These are phyloP conservation scores for Melanocharis versteri DNA, from an alignment of 2,113 vertebrate genomes.

Conservation along the genomic window DNA sequence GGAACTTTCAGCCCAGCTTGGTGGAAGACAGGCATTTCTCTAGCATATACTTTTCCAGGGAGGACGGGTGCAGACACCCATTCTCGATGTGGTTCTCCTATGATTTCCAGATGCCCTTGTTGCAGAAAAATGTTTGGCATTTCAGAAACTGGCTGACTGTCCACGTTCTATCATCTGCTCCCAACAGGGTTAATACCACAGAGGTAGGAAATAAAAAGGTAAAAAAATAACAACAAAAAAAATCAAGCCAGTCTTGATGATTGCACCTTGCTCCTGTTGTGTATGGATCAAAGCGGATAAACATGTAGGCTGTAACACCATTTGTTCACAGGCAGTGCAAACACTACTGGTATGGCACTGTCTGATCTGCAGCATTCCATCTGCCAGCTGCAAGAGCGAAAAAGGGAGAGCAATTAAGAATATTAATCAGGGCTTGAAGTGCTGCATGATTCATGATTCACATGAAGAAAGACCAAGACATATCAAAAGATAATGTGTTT, in stretches of 20 bases:
- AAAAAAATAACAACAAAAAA: background rate
- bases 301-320: background rate
- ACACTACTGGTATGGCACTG: background rate
- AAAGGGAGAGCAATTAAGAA: conserved; percentile 59
- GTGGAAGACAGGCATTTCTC: background rate
- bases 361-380: conserved; percentile 30
- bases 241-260: background rate
- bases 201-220: background rate
- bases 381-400: conserved; percentile 53
- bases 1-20: background rate
- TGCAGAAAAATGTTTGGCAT: background rate
- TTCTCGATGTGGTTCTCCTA: background rate
- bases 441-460: conserved; percentile 45
- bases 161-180: background rate
- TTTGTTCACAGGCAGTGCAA: conserved; percentile 37
- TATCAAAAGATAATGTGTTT: conserved; percentile 37
- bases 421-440: conserved; percentile 63
- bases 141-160: background rate
- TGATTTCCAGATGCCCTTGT: background rate
- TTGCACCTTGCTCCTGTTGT: conserved; percentile 15
- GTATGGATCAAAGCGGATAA: conserved; percentile 37
- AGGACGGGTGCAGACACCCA: background rate
- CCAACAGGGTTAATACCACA: background rate
- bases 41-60: background rate
- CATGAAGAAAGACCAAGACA: conserved; percentile 37